A percentile compares a stretch with the other conserved stretches of the same genome.
Evolutionary conservation across 1,140 invertebrate species (phyloP).

Genomic region (Amphibalanus amphitrite): DNA sequence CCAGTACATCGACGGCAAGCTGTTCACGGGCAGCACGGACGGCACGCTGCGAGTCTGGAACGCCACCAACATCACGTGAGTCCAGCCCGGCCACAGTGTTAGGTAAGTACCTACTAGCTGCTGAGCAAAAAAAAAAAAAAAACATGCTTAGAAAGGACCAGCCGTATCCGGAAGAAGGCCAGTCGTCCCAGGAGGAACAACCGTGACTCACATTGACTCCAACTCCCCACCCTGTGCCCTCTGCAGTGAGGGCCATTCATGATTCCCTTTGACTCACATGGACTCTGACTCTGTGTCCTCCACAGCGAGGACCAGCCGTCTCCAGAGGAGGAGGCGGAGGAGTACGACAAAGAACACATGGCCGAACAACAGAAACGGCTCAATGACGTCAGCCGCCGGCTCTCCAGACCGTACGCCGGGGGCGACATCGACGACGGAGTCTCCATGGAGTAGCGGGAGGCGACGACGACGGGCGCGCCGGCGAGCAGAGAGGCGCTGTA

Average conservation of each 20-base stretch:
- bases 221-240: not conserved
- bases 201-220: no score
- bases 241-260: not conserved
- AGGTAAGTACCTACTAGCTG: no score
- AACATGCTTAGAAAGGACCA: no score
- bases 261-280: not conserved
- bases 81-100: not conserved
- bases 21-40: slow-evolving; percentile 29
- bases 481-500: no score
- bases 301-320: not conserved
- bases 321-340: not conserved
- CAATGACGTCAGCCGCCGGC: not conserved
- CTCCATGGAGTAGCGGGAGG: not conserved
- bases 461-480: no score
- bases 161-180: no score
- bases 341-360: not conserved
- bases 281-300: not conserved
- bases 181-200: no score
- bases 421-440: not conserved
- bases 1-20: slow-evolving; percentile 24
- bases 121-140: no score
- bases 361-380: not conserved
- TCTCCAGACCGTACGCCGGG: no score
- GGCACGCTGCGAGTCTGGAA: slow-evolving; percentile 28
- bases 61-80: slow-evolving; percentile 1